These are phyloP conservation scores for Hyles vespertilio DNA, from an alignment of 1,140 invertebrate genomes.

Conservation along the genomic window DNA sequence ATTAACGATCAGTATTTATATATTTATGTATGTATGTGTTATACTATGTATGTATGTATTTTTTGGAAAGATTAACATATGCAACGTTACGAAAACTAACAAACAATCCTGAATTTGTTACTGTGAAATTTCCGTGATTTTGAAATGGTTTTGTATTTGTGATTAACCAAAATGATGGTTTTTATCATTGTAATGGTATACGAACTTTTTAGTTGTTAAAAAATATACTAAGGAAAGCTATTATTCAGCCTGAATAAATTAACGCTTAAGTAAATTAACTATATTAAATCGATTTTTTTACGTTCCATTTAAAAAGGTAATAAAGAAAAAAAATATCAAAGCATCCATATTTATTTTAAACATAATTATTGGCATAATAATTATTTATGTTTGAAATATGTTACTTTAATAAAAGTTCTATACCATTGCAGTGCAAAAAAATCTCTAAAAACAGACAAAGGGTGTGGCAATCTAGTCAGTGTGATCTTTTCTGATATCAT, in stretches of 20 bases:
- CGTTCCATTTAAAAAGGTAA: too few relatives aligned
- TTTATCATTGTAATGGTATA: slow-evolving; percentile 9
- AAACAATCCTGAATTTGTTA: slow-evolving; percentile 13
- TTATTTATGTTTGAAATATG: too few relatives aligned
- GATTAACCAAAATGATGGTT: slow-evolving; percentile 33
- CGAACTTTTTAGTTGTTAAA: too few relatives aligned
- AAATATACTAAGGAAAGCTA: too few relatives aligned
- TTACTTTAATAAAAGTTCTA: not conserved
- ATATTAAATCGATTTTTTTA: too few relatives aligned
- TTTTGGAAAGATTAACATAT: slow-evolving; percentile 11
- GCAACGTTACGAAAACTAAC: slow-evolving; percentile 10
- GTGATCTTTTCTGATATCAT: slow-evolving; percentile 62
- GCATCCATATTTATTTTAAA: too few relatives aligned
- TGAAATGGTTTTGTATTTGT: slow-evolving; percentile 34
- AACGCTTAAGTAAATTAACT: too few relatives aligned
- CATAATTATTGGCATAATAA: too few relatives aligned
- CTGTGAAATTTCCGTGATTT: slow-evolving; percentile 19
- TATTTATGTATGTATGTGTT: slow-evolving; percentile 1
- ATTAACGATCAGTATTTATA: slow-evolving; percentile 1
- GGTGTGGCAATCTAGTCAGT: slow-evolving; percentile 74
- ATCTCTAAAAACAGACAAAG: slow-evolving; percentile 50
- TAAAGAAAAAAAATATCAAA: too few relatives aligned
- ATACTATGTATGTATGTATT: slow-evolving; percentile 8
- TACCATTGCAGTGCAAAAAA: slow-evolving; percentile 8
- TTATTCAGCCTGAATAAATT: too few relatives aligned